Percentiles rank a stretch among this genome's conserved stretches.
Evolutionary conservation across 2,113 vertebrate species (phyloP).

Genomic region (Gymnobelideus leadbeateri): DNA sequence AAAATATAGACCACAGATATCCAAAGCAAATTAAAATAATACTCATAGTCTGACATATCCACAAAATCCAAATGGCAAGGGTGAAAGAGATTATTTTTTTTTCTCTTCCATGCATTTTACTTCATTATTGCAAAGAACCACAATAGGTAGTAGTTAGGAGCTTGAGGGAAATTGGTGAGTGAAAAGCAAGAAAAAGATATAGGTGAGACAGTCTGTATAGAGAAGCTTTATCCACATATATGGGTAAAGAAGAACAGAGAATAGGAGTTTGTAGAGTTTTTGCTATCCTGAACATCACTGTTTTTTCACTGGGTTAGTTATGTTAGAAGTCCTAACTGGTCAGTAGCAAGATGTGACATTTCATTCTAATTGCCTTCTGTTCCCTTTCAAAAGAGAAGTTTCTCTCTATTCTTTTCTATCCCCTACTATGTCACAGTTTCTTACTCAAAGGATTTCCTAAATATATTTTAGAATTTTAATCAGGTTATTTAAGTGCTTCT

Average conservation of each 20-base stretch:
- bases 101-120: background rate
- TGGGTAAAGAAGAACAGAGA: background rate
- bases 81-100: background rate
- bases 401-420: background rate
- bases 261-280: accelerated
- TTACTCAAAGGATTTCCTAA: conserved; percentile 14
- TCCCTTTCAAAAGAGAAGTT: background rate
- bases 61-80: background rate
- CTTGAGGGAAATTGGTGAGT: background rate
- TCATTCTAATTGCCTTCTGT: background rate
- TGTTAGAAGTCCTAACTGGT: accelerated
- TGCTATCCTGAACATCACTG: accelerated
- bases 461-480: conserved; percentile 12
- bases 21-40: conserved; percentile 12
- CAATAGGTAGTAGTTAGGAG: background rate
- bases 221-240: background rate
- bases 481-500: background rate
- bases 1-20: background rate
- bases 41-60: background rate
- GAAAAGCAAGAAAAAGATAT: background rate
- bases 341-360: accelerated
- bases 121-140: background rate
- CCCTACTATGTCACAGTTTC: background rate
- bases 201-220: accelerated
- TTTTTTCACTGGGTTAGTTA: too few species aligned